Percentiles rank a stretch among this genome's conserved stretches.
These are phyloP conservation scores for Haemorhous mexicanus DNA, from an alignment of 2,113 vertebrate species.

Conservation along the genomic window DNA sequence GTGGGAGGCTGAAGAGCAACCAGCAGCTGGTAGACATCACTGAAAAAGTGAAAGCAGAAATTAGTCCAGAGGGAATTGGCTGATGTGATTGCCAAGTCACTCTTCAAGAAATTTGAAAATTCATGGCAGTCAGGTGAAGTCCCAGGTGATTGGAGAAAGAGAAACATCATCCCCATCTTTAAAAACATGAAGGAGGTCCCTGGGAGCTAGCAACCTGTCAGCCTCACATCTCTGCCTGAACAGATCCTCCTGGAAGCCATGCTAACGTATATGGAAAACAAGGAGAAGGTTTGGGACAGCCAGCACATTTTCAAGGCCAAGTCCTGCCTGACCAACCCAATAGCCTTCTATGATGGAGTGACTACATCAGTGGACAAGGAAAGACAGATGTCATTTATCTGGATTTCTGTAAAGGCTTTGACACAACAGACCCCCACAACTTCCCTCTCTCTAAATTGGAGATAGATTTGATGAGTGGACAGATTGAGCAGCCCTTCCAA, in stretches of 20 bases:
- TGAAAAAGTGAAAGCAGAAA: constrained; percentile 93
- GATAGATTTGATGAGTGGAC: neutral
- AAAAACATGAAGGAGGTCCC: neutral
- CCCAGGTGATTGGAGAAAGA: neutral
- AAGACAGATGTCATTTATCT: neutral
- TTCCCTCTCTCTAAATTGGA: neutral
- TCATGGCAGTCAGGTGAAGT: neutral
- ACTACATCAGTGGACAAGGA: neutral
- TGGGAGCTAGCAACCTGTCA: accelerated
- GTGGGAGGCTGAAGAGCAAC: constrained; percentile 93
- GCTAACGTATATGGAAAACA: neutral
- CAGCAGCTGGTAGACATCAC: constrained; percentile 89
- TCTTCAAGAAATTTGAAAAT: neutral
- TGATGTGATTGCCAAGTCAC: neutral
- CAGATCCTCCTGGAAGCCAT: neutral
- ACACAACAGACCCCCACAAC: neutral
- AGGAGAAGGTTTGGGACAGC: neutral
- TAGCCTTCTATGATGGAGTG: neutral
- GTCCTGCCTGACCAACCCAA: neutral
- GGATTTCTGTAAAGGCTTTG: neutral
- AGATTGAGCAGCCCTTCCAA: neutral
- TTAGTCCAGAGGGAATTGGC: neutral
- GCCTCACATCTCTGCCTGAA: neutral
- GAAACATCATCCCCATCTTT: neutral
- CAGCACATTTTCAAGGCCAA: neutral